Base-by-base conservation (phyloP, 2,888 invertebrate species). In the Iselma pallidipennis region DNA sequence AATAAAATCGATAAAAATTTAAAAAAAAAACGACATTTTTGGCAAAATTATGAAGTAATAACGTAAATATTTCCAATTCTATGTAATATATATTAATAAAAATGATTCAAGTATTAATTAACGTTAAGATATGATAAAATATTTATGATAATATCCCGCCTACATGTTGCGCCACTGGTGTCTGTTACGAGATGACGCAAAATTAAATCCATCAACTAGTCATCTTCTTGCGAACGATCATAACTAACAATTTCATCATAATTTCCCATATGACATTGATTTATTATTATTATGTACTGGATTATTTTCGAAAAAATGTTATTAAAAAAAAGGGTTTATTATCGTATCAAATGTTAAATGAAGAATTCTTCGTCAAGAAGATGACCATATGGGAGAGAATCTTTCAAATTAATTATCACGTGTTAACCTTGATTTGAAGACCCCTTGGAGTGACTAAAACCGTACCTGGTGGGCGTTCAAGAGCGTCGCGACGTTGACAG, bases 401-500 rank as follows among this genome's bases (percentile, higher is more conserved):
- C 19, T 19, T 42, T 42, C 19, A 42, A 42, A 7, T 42, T 7
- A 19, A 42, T 33, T 16, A 19, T 42, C 42, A 42, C 19, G 14
- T 2, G 42, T 9, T 9, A 19, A 42, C 42, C 19, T 42, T 42
- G 42, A 16, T 16, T 10, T n/a, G 42, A 42, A 2, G 42, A 9
- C 2, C 42, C 42, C 3, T 42, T 42, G 42, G 42, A 19, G 2
- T 10, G 19, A 42, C 42, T 42, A 42, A 42, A 42, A 42, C 9
- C 42, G 42, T 42, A 42, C 42, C 42, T 42, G 42, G 42, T 42
- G 42, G 42, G 42, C 42, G 42, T 42, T 42, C 9, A 42, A 9
- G 42, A 42, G 42, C 42, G 42, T 42, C 42, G 19, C 42, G 49
- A 49, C 49, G 49, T 49, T 28, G n/a, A n/a, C n/a, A n/a, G n/a